Conservation (phyloP, 2,797 vertebrate genomes). For the Acanthornis magna region DNA sequence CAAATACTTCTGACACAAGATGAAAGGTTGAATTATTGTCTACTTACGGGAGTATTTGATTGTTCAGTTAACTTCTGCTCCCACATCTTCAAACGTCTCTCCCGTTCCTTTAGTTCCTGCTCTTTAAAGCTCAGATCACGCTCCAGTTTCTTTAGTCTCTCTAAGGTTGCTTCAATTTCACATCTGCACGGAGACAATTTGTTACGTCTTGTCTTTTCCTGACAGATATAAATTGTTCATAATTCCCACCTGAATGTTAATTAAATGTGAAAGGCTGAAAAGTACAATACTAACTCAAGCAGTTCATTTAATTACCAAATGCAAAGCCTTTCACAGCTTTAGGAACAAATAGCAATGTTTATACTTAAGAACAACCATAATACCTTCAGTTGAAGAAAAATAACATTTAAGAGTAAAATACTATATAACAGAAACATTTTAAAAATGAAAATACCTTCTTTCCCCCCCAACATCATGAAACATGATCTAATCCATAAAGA, state of each 20-base stretch:
- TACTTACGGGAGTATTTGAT: constrained; percentile 94
- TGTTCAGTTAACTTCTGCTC: constrained; percentile 95
- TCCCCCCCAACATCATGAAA: background rate
- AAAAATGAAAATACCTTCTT: background rate
- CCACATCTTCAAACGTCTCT: constrained; percentile 94
- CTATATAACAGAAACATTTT: background rate
- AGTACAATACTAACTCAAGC: constrained; percentile 58
- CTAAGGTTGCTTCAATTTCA: constrained; percentile 97
- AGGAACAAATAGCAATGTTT: constrained; percentile 34
- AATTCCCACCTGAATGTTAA: constrained; percentile 52
- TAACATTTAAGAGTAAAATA: background rate
- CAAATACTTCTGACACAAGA: constrained; percentile 9
- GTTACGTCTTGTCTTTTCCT: constrained; percentile 54
- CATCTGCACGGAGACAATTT: constrained; percentile 79
- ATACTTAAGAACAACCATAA: background rate
- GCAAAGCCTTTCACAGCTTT: constrained; percentile 26
- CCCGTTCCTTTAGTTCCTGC: constrained; percentile 94
- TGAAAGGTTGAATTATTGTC: background rate
- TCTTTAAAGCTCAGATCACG: constrained; percentile 98
- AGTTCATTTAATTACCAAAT: constrained; percentile 62
- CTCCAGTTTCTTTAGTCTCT: constrained; percentile 96
- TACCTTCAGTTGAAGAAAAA: background rate
- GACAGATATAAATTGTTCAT: constrained; percentile 50
- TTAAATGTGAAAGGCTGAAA: constrained; percentile 58
- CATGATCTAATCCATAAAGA: background rate